Evolutionary conservation across 2,797 vertebrate genomes (phyloP).

Genomic region (Hydrophis major): DNA sequence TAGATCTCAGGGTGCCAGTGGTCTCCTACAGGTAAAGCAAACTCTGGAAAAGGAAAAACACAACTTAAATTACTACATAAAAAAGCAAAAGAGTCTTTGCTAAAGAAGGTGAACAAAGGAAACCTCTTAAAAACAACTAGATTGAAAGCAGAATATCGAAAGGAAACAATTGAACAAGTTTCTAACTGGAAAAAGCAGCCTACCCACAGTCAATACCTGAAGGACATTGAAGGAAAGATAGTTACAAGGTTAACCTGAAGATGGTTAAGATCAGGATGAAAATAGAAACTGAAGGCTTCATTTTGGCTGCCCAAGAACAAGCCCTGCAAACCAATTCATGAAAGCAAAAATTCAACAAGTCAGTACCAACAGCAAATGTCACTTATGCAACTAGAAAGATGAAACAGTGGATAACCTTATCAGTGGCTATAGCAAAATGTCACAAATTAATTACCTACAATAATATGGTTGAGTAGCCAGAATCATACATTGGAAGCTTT

Average conservation of each 20-base stretch:
- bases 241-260: not conserved
- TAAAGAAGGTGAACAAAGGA: not conserved
- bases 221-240: not conserved
- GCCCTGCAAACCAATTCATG: not conserved
- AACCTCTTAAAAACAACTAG: not conserved
- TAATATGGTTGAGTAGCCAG: too few species aligned
- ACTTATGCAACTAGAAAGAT: too few species aligned
- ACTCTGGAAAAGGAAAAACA: not conserved
- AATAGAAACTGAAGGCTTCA: not conserved
- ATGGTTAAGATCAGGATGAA: not conserved
- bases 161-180: not conserved
- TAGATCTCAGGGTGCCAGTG: not conserved
- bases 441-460: too few species aligned
- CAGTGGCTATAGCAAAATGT: too few species aligned
- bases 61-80: not conserved
- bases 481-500: too few species aligned
- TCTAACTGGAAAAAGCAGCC: not conserved
- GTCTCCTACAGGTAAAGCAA: not conserved
- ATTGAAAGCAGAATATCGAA: not conserved
- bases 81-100: not conserved
- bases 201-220: not conserved
- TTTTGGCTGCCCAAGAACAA: not conserved
- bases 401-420: too few species aligned
- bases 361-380: too few species aligned
- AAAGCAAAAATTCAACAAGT: not conserved